A percentile compares a stretch with the other conserved stretches of the same genome.
Evolutionary conservation across 2,113 vertebrate genomes (phyloP).

Genomic region (Alethe diademata): DNA sequence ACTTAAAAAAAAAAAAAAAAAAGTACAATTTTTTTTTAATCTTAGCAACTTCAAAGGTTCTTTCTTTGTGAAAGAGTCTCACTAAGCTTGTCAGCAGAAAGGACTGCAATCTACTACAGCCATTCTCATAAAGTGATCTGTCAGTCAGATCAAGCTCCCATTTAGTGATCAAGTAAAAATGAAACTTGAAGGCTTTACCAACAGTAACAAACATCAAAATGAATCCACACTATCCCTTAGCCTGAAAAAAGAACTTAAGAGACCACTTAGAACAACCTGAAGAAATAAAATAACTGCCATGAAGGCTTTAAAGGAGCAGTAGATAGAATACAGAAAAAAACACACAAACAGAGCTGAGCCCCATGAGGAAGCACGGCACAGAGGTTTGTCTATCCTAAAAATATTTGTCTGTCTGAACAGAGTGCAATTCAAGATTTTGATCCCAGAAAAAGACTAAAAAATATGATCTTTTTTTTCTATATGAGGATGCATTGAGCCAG

Average conservation of each 20-base stretch:
- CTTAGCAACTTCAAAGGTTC: background rate
- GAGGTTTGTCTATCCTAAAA: background rate
- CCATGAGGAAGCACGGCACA: background rate
- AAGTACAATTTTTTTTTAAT: background rate
- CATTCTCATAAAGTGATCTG: background rate
- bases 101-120: background rate
- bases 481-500: background rate
- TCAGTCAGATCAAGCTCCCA: background rate
- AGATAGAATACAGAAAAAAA: background rate
- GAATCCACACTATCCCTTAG: background rate
- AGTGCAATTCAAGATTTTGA: background rate
- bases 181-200: background rate
- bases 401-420: background rate
- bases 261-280: background rate
- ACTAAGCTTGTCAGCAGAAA: background rate
- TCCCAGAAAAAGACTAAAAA: background rate
- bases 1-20: background rate
- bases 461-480: background rate
- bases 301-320: background rate
- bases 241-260: background rate
- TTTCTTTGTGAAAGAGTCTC: background rate
- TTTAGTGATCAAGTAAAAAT: background rate
- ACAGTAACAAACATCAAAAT: background rate
- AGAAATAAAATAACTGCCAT: background rate
- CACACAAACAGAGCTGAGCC: background rate